Evolutionary conservation across 2,888 invertebrate genomes (phyloP), one percentile per base, ranked within the genome.

Genomic region (Drosophila koepferae): DNA sequence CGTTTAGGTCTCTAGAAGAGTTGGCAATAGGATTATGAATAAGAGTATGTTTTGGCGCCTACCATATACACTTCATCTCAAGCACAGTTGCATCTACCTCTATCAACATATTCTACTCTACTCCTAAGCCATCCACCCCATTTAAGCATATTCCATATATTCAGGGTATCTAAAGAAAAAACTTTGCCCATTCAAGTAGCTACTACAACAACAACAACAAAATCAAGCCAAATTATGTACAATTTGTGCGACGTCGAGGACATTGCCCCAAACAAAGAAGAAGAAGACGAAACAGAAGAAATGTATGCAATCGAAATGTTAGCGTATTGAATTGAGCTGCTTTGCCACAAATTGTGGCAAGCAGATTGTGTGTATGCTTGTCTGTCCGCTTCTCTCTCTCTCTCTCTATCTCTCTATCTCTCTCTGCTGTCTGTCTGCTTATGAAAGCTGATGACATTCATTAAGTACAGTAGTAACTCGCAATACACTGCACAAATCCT

Each of bases 191-290:
- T 77, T 74, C 68, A 69, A 76, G 55, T 55, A 44, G 49, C 40
- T 55, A 74, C 74, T 66, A 64, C 38, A 43, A 43, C 72, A 71
- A 72, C 62, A 69, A 65, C 55, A 68, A 53, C 72, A 56, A 82
- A 83, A 79, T 83, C 83, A 83, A 79, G 77, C 84, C 77, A 88
- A 90, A 88, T 80, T 86, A 88, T 85, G 88, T 81, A 81, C 86
- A 88, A 86, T 86, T 86, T 89, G 72, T 66, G 63, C 67, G 60
- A 51, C 63, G 66, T 36, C 70, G 81, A 90, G 89, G 89, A 82
- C 89, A 83, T 90, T 89, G 89, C 88, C 81, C 88, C 80, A 84
- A 46, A 46, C 46, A 46, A 46, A 23, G 23, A 46, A 46, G 8
- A n/a, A 40, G n/a, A 8, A n/a, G 23, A 23, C 23, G 4, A 23